Evolutionary conservation across 2,113 vertebrate genomes (phyloP).

Genomic region (Sceloporus undulatus): DNA sequence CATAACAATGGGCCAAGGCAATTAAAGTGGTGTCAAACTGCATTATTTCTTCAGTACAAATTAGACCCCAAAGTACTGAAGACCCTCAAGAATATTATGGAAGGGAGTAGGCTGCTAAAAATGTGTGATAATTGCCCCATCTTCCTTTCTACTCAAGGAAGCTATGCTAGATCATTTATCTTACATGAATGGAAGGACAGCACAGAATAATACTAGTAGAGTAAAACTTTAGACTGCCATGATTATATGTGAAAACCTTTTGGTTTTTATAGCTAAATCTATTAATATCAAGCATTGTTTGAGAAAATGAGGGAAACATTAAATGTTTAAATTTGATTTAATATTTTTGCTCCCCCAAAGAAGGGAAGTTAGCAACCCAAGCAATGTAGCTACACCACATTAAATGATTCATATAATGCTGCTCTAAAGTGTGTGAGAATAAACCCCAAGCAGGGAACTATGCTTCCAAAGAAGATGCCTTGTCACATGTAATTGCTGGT

Average conservation of each 20-base stretch:
- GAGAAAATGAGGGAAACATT: constrained; percentile 10
- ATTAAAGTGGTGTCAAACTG: no score
- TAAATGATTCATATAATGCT: constrained; percentile 31
- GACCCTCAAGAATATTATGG: background rate
- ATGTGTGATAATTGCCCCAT: background rate
- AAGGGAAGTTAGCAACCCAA: constrained; percentile 19
- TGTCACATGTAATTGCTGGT: background rate
- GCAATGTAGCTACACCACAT: constrained; percentile 5
- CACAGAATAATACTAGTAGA: background rate
- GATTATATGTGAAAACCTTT: background rate
- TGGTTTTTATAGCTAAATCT: constrained; percentile 8
- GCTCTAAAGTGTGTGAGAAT: constrained; percentile 39
- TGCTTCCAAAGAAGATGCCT: background rate
- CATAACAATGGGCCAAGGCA: no score
- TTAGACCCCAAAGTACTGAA: background rate
- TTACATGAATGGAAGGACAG: background rate
- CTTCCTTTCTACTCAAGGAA: background rate
- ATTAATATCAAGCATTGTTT: background rate
- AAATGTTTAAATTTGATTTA: constrained; percentile 40
- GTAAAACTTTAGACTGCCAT: background rate
- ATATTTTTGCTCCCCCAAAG: constrained; percentile 51
- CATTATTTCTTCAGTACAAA: no score
- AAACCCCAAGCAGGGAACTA: background rate
- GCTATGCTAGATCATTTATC: background rate
- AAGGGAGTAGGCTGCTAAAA: background rate